Evolutionary conservation across 2,113 vertebrate species (phyloP).

Genomic region (Blennius ocellaris): DNA sequence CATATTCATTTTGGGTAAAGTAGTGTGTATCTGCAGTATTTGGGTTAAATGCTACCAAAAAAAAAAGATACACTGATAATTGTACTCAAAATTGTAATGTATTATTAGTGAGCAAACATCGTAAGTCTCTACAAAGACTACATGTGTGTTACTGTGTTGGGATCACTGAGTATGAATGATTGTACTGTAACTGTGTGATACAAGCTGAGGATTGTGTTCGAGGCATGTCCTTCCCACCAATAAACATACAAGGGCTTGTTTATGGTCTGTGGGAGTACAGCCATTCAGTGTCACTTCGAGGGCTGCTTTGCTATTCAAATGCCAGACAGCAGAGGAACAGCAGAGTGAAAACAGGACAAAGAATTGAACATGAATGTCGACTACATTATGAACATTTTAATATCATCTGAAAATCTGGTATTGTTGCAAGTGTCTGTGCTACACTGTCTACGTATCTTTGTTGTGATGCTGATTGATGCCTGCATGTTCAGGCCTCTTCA

Average conservation of each 20-base stretch:
- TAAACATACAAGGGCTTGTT: constrained; percentile 69
- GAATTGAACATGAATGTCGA: neutral
- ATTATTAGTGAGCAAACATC: constrained; percentile 11
- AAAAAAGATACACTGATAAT: constrained; percentile 4
- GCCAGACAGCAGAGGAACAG: constrained; percentile 31
- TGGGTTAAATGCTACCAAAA: no score
- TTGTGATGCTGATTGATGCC: neutral
- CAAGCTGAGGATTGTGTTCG: constrained; percentile 56
- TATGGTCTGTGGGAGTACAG: constrained; percentile 66
- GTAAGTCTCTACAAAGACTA: constrained; percentile 23
- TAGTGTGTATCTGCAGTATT: neutral
- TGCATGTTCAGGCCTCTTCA: neutral
- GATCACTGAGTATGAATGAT: constrained; percentile 34
- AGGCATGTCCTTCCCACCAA: constrained; percentile 28
- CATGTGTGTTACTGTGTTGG: constrained; percentile 30
- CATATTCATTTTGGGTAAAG: neutral
- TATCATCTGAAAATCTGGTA: neutral
- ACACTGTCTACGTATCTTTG: neutral
- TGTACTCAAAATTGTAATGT: constrained; percentile 2
- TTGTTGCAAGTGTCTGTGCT: neutral
- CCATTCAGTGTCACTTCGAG: constrained; percentile 54
- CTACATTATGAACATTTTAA: neutral
- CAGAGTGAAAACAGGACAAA: constrained; percentile 8
- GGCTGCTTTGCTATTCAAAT: constrained; percentile 83
- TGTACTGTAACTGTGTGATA: constrained; percentile 57